Base-by-base conservation (phyloP, 1,140 invertebrate genomes). In the Trialeurodes vaporariorum region DNA sequence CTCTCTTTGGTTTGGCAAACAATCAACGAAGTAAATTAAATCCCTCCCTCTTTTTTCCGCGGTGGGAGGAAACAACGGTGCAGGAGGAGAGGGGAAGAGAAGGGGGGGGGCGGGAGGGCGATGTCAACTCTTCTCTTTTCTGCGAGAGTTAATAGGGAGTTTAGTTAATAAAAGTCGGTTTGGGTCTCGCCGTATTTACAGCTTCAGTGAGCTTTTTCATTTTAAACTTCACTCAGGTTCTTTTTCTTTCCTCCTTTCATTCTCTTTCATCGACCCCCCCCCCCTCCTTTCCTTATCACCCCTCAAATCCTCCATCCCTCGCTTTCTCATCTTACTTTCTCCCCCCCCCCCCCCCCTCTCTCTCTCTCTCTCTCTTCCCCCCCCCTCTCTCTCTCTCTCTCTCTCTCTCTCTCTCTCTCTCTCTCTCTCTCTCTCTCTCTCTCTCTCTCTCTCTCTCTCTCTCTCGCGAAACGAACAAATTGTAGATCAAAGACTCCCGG, bases 341-440 rank as follows among this genome's bases (percentile, higher is more conserved):
- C n/a, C n/a, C n/a, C 64, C 66, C 34, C 22, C 67, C 63, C 67
- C 70, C 27, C 64, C 72, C 69, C 69, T 71, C 63, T 67, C 69
- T 73, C 72, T 69, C 71, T 68, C 25, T 63, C 64, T 68, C 34
- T 24, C 67, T 65, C 67, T 70, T 27, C 64, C 72, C 62, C 67
- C 64, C 65, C 63, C 60, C 24, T 64, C 66, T 69, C 74, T 68
- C 73, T 72, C 73, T 73, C 73, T 74, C 70, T 73, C 22, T 66
- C 64, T 26, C 67, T 59, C 67, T 59, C 25, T 13, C 60, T 25
- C n/a, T 59, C 23, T 25, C 64, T 68, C 34, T 24, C 67, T 65
- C 67, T 70, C n/a, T n/a, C n/a, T n/a, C n/a, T n/a, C n/a, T 67
- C 64, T 64, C 63, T 49, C 24, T 64, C 66, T 69, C 74, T 68